Conservation (phyloP, 2,888 invertebrate genomes). For the Amblyjoppa proteus region DNA sequence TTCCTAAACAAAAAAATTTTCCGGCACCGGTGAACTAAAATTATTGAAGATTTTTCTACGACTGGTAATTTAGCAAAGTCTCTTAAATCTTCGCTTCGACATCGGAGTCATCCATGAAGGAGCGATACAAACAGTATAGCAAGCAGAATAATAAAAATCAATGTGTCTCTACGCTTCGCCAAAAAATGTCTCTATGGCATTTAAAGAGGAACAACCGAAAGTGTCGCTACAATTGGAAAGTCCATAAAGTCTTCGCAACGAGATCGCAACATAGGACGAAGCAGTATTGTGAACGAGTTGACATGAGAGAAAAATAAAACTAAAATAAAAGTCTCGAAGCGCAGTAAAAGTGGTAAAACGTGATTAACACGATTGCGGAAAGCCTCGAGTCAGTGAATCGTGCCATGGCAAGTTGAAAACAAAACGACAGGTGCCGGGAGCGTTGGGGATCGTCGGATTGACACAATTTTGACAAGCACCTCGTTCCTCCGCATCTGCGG, state of each 20-base stretch:
- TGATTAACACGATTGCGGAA: slow-evolving; percentile 28
- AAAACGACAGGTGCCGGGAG: slow-evolving; percentile 72
- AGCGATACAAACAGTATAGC: too few relatives aligned
- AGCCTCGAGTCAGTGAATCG: neutral
- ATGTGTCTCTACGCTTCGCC: neutral
- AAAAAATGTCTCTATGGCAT: neutral
- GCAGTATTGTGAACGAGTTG: slow-evolving; percentile 5
- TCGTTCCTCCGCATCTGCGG: slow-evolving; percentile 43
- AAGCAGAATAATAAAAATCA: neutral
- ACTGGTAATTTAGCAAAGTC: neutral
- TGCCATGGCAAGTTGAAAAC: slow-evolving; percentile 51
- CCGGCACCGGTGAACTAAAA: neutral
- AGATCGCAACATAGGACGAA: neutral
- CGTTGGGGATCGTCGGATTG: slow-evolving; percentile 69
- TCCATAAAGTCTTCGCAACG: neutral
- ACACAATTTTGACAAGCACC: slow-evolving; percentile 80
- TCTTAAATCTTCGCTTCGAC: neutral
- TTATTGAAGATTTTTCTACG: neutral
- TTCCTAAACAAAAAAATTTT: neutral
- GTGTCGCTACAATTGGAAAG: slow-evolving; percentile 7
- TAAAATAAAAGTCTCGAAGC: neutral
- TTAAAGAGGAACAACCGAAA: neutral
- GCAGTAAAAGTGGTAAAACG: slow-evolving; percentile 58
- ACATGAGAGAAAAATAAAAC: slow-evolving; percentile 25
- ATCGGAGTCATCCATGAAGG: neutral